phyloP scores from a whole-genome alignment of 1,140 invertebrate genomes.

The Lethrus apterus region DNA sequence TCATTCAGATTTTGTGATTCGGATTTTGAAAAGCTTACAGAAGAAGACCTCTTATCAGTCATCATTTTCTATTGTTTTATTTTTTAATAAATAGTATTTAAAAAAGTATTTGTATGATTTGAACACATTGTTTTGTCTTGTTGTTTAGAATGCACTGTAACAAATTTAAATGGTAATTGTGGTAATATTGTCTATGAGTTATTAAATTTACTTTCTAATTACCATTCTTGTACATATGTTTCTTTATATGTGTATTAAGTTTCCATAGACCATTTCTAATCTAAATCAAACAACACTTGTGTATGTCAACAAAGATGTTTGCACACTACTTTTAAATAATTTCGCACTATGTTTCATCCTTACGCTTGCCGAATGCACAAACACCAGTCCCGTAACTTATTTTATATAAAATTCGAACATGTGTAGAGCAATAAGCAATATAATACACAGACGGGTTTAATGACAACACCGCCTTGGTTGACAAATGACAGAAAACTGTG shows the following conservation, averaged over 20 bases:
- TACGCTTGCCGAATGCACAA: not conserved
- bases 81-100: not conserved
- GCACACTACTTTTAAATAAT: slow-evolving; percentile 18
- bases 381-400: slow-evolving; percentile 6
- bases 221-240: too few species aligned
- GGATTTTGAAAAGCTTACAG: slow-evolving; percentile 30
- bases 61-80: not conserved
- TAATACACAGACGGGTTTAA: slow-evolving; percentile 2
- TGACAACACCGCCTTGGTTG: slow-evolving; percentile 14
- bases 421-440: slow-evolving; percentile 7
- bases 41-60: slow-evolving; percentile 27
- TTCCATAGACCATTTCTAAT: slow-evolving; percentile 19
- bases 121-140: not conserved
- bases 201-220: too few species aligned
- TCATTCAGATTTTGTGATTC: slow-evolving; percentile 30
- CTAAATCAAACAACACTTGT: slow-evolving; percentile 21
- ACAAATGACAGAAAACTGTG: slow-evolving; percentile 15
- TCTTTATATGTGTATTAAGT: not conserved
- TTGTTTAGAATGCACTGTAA: slow-evolving; percentile 5
- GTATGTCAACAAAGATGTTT: slow-evolving; percentile 23
- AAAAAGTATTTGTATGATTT: not conserved
- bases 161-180: too few species aligned
- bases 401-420: slow-evolving; percentile 16
- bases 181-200: too few species aligned
- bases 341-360: slow-evolving; percentile 17